Conservation (phyloP, 2,888 invertebrate species). For the Dione juno region DNA sequence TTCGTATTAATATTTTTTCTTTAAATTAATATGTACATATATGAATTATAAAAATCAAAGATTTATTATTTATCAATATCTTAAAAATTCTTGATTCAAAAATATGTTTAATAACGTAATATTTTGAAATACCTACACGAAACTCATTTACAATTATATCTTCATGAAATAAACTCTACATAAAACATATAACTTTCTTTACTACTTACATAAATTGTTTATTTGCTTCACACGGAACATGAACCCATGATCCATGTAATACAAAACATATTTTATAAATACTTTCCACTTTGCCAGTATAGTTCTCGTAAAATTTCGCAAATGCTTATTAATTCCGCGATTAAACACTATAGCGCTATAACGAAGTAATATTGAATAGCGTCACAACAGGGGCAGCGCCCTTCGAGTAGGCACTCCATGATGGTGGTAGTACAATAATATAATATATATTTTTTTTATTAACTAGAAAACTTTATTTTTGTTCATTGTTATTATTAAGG, state of each 20-base stretch:
- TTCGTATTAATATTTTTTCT: too few relatives aligned
- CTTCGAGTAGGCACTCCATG: constrained; percentile 46
- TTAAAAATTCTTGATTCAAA: not conserved
- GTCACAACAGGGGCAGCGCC: constrained; percentile 51
- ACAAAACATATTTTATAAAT: not conserved
- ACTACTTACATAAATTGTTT: not conserved
- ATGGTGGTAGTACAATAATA: not conserved
- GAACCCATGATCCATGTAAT: not conserved
- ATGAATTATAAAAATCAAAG: too few relatives aligned
- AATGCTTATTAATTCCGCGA: constrained; percentile 30
- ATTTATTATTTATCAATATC: too few relatives aligned
- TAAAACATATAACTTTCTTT: not conserved
- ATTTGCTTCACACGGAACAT: not conserved
- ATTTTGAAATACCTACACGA: not conserved
- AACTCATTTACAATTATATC: not conserved
- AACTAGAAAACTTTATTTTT: too few relatives aligned
- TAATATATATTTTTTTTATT: not conserved
- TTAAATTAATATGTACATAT: too few relatives aligned
- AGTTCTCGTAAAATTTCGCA: constrained; percentile 25
- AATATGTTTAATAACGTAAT: not conserved
- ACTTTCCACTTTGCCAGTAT: not conserved
- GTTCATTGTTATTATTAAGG: too few relatives aligned
- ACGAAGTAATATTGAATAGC: constrained; percentile 35
- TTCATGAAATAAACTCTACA: not conserved
- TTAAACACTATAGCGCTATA: constrained; percentile 24